Conservation (phyloP, 1,140 invertebrate species). For the Whitmania pigra region DNA sequence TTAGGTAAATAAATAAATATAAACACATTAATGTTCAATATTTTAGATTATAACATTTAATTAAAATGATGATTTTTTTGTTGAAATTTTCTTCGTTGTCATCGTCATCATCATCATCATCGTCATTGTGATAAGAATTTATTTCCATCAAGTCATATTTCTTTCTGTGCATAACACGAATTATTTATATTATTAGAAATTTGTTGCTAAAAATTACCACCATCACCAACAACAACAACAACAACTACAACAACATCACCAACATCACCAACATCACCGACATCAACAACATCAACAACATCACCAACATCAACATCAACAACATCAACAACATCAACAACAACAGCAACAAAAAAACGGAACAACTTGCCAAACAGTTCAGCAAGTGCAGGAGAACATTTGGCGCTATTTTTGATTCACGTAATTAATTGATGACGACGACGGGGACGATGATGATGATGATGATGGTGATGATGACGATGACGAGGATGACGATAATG, state of each 20-base stretch:
- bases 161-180: too few relatives aligned
- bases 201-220: neutral
- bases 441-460: conserved; percentile 1
- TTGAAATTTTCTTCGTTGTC: too few relatives aligned
- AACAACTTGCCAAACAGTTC: neutral
- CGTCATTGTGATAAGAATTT: neutral
- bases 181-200: too few relatives aligned
- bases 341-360: conserved; percentile 2
- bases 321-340: neutral
- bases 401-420: too few relatives aligned
- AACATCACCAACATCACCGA: neutral
- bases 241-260: neutral
- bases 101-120: too few relatives aligned
- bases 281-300: neutral
- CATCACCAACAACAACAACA: conserved; percentile 6
- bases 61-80: too few relatives aligned
- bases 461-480: conserved; percentile 9
- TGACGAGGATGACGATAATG: conserved; percentile 3
- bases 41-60: too few relatives aligned
- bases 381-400: too few relatives aligned
- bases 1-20: neutral
- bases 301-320: neutral
- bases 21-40: too few relatives aligned
- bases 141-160: neutral
- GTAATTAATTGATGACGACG: neutral